Evolutionary conservation across 2,888 invertebrate species (phyloP), one percentile per base, ranked within the genome.

Genomic region (Acanthoscelides obtectus): DNA sequence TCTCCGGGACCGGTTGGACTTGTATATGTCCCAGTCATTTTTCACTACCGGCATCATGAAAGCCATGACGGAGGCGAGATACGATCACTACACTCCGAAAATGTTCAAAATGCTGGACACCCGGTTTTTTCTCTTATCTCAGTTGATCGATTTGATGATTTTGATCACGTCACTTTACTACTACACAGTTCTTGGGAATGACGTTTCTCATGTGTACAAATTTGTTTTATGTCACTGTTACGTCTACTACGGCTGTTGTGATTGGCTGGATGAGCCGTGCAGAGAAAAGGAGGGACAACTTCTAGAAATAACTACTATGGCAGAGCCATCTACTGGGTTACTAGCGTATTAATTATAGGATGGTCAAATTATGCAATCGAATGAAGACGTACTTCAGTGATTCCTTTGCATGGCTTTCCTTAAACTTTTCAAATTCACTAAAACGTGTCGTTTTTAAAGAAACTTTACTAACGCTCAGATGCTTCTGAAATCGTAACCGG

Each of bases 11-110:
- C 94, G 90, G 84, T 91, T 91, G 77, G 93, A 92, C 88, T 94
- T 94, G 89, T 96, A 96, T 83, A 96, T 95, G 86, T 96, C 94
- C 90, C 94, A 96, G 86, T 96, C 95, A 88, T 95, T 96, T 88
- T 95, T 95, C 87, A 96, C 91, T 77, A 96, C 95, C 73, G 95
- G 96, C 94, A 96, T 95, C 95, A 95, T 95, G 88, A 96, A 96
- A 89, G 96, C 96, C 96, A 96, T 96, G 5, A 8, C 17, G 3
- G 20, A 2, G 20, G 22, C 17, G 20, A 66, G 20, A 8, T 66
- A 19, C 20, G 66, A 45, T 45, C 45, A 45, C 45, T 66, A 66
- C 6, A 66, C 66, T 21, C 66, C 20, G 21, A 66, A 66, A 66
- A 66, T 21, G 20, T 66, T 21, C 20, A 8, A 66, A 66, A 1